Base-by-base conservation (phyloP, 1,140 invertebrate genomes). In the Triops cancriformis region DNA sequence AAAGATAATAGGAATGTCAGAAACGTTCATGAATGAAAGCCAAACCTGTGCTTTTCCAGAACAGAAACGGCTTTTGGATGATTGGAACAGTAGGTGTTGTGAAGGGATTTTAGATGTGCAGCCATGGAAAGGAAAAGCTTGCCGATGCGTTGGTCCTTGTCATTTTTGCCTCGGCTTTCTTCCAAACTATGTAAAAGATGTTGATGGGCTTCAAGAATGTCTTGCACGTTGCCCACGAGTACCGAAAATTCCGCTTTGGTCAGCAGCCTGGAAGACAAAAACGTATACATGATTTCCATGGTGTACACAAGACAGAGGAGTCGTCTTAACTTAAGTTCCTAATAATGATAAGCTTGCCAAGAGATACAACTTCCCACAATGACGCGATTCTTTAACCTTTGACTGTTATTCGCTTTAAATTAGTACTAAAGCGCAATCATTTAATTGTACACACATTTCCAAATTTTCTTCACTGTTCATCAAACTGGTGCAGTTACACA, bases 11-110 rank as follows among this genome's bases (percentile, higher is more conserved):
- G 31, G 2, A 37, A 37, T 37, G 31, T 37, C 31, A 37, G 31
- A 37, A 37, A 37, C 31, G 7, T 37, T 4, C 7, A 37, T 7
- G 31, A 37, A 37, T 37, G 31, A 7, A 4, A 37, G 31, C 31
- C 31, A 87, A 85, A 95, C 94, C 93, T 94, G 82, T 93, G 92
- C 84, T 93, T 93, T 84, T 97, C 95, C 80, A 99, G 87, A 80
- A 98, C 90, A 82, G 91, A 92, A 45, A 97, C 95, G 82, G 96
- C 95, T 83, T 90, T 90, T 0, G 97, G 97, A 89, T 99, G 97
- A 81, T 93, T 91, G 78, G 89, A 88, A 86, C 96, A 98, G 84
- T 99, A 99, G 18, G 86, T 86, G 80, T 91, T 89, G 85, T 98
- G 95, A 27, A 96, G 89, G 79, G 88, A 85, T 85, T 97, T 97